phyloP scores from a whole-genome alignment of 2,113 vertebrate genomes.

The Hipposideros armiger region DNA sequence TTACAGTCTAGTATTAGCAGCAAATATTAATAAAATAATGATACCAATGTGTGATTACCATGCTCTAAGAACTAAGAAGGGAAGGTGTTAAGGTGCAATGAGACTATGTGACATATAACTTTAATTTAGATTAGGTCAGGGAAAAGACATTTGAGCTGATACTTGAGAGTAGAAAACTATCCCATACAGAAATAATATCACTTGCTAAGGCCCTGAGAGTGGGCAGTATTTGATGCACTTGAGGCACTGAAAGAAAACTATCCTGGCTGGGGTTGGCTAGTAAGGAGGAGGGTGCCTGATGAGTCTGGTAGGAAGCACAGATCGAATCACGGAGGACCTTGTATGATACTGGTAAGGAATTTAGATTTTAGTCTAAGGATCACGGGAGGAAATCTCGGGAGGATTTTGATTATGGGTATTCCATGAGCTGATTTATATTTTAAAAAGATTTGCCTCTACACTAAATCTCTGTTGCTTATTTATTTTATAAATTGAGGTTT shows the following conservation, averaged over 20 bases:
- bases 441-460: background rate
- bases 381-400: background rate
- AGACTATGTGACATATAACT: background rate
- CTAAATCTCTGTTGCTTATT: background rate
- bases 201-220: background rate
- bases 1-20: background rate
- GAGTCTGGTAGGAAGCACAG: background rate
- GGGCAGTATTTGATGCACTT: background rate
- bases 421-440: background rate
- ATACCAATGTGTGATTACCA: background rate
- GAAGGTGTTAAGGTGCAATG: background rate
- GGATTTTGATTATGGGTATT: slow-evolving; percentile 17
- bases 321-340: background rate
- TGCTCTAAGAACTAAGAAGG: background rate
- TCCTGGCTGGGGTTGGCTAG: background rate
- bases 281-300: background rate
- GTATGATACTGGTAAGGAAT: background rate
- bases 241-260: background rate
- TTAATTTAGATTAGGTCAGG: background rate
- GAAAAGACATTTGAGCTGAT: background rate
- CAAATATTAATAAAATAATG: slow-evolving; percentile 35
- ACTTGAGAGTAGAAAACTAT: background rate
- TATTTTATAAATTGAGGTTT: background rate
- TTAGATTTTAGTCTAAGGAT: slow-evolving; percentile 41
- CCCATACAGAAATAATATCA: background rate